A percentile compares a stretch with the other conserved stretches of the same genome.
Conservation (phyloP, 2,888 invertebrate species). For the Oligia strigilis region DNA sequence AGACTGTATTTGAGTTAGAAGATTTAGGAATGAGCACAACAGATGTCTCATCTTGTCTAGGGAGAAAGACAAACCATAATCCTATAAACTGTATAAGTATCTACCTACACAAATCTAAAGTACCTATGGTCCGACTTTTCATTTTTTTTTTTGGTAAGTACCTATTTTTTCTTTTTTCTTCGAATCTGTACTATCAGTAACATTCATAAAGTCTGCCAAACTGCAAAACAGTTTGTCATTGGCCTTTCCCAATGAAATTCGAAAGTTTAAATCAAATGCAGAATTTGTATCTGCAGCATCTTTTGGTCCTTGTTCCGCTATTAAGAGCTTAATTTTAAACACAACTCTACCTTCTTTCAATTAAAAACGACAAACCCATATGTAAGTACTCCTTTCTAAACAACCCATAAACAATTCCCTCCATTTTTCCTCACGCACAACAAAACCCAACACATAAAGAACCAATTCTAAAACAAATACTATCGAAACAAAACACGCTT, state of each 20-base stretch:
- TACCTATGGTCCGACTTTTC: neutral
- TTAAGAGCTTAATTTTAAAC: neutral
- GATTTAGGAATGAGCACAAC: neutral
- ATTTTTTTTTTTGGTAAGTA: neutral
- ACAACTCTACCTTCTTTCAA: neutral
- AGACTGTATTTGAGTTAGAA: neutral
- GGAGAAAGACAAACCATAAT: neutral
- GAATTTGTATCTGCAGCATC: no score
- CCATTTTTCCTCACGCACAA: slow-evolving; percentile 31
- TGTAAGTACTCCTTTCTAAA: neutral
- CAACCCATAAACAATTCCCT: slow-evolving; percentile 29
- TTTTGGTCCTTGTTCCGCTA: neutral
- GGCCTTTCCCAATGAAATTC: neutral
- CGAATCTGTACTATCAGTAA: neutral
- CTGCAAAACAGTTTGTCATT: neutral
- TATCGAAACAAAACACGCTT: slow-evolving; percentile 41
- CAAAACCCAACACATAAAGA: slow-evolving; percentile 32
- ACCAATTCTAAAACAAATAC: slow-evolving; percentile 52
- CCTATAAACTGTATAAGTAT: neutral
- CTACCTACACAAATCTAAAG: neutral
- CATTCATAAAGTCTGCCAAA: neutral
- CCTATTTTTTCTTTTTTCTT: neutral
- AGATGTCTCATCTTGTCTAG: neutral
- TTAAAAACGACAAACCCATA: neutral
- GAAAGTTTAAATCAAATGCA: no score